Conservation (phyloP, 1,140 invertebrate genomes). For the Platyura marginata region DNA sequence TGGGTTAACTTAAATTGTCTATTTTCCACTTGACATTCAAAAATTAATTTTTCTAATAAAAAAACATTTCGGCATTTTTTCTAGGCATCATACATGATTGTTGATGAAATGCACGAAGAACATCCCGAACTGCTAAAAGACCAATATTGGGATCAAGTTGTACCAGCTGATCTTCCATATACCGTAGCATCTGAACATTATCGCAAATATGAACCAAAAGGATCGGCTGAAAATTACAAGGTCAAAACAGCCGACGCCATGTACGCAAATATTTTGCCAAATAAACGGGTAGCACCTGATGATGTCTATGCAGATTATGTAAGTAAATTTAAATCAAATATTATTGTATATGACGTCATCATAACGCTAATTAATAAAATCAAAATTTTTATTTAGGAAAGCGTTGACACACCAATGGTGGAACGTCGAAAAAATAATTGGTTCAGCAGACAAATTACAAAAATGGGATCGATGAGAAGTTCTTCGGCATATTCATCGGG, state of each 20-base stretch:
- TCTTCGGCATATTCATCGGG: constrained; percentile 68
- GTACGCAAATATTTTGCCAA: constrained; percentile 49
- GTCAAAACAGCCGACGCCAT: constrained; percentile 63
- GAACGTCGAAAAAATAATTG: constrained; percentile 71
- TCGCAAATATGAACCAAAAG: constrained; percentile 56
- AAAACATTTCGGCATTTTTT: too few relatives aligned
- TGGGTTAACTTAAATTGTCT: too few relatives aligned
- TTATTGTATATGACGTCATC: too few relatives aligned
- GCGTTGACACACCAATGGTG: constrained; percentile 68
- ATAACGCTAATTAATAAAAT: background rate
- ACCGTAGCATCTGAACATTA: constrained; percentile 72
- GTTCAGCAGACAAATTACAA: constrained; percentile 62
- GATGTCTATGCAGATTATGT: constrained; percentile 76
- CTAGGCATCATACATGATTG: constrained; percentile 76
- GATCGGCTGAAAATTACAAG: constrained; percentile 68
- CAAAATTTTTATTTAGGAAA: constrained; percentile 37
- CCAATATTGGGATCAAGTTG: constrained; percentile 81
- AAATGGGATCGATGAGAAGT: constrained; percentile 64
- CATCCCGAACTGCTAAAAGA: constrained; percentile 73
- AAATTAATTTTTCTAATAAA: too few relatives aligned
- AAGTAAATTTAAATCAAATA: constrained; percentile 23
- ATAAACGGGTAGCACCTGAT: constrained; percentile 41
- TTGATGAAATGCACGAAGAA: constrained; percentile 81
- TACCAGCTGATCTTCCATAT: constrained; percentile 72
- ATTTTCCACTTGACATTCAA: too few relatives aligned